Evolutionary conservation across 2,888 invertebrate species (phyloP), one percentile per base, ranked within the genome.

Genomic region (Melitaea athalia): DNA sequence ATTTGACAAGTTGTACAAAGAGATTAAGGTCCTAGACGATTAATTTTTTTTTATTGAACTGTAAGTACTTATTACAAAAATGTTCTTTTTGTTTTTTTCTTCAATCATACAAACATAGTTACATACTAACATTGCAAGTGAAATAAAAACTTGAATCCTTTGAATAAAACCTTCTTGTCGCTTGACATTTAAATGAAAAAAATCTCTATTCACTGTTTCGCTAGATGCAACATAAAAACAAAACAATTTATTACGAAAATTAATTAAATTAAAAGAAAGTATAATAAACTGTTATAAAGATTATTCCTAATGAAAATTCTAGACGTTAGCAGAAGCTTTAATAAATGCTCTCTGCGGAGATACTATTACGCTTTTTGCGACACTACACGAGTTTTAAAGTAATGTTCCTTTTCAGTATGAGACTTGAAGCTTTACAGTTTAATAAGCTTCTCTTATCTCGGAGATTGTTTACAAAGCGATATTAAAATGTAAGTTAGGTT

Each of bases 341-440:
- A 14, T 55, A 31, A n/a, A 55, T 55, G 33, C n/a, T 14, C 53
- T 33, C 53, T 55, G 14, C n/a, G 47, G n/a, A 14, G 53, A 33
- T 55, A 33, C 33, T 55, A 31, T 31, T 33, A 55, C 47, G 14
- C 31, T 55, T 55, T n/a, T 55, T 33, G 31, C 33, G 53, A 55
- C 14, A 33, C 53, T 33, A 33, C 53, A 33, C 24, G 53, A 31
- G 31, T 33, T 55, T 55, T 33, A 33, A 31, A 55, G 53, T 55
- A n/a, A 55, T 55, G 53, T 55, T 7, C 24, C 33, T 55, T 55
- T 55, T 14, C 53, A 55, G 53, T 55, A 55, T 55, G 53, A 55
- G 53, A 55, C 53, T 50, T 50, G 53, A 55, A 55, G 53, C 53
- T 55, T 33, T 31, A 55, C 52, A 52, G 52, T 52, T 52, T 52